These are phyloP conservation scores for Cephus nigrinus DNA, from an alignment of 2,888 invertebrate genomes.

Conservation along the genomic window DNA sequence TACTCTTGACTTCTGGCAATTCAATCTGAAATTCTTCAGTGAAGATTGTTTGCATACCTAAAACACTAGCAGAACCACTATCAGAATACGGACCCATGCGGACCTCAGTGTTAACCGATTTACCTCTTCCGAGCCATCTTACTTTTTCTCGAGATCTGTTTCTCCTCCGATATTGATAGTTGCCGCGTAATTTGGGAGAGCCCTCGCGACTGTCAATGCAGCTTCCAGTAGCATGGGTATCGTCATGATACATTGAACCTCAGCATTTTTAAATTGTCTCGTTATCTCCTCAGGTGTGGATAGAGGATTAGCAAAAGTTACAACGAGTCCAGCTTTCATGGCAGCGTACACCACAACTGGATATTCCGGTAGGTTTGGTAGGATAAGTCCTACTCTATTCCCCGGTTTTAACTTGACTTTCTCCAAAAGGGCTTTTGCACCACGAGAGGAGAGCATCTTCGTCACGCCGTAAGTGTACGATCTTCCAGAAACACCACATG, in stretches of 20 bases:
- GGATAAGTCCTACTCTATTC: slow-evolving; percentile 74
- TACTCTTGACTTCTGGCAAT: slow-evolving; percentile 53
- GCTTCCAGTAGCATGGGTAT: slow-evolving; percentile 74
- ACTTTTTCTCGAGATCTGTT: slow-evolving; percentile 66
- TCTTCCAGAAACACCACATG: slow-evolving; percentile 76
- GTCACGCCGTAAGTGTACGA: slow-evolving; percentile 75
- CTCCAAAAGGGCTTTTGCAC: slow-evolving; percentile 71
- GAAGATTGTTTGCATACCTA: slow-evolving; percentile 63
- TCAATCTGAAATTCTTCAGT: slow-evolving; percentile 59
- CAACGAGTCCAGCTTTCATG: slow-evolving; percentile 74
- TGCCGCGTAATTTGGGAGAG: slow-evolving; percentile 71
- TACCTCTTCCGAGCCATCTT: slow-evolving; percentile 8
- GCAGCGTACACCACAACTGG: slow-evolving; percentile 75
- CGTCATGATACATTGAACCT: slow-evolving; percentile 74
- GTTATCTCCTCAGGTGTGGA: slow-evolving; percentile 76
- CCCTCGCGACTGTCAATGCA: slow-evolving; percentile 69
- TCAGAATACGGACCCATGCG: too few species aligned
- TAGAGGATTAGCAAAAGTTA: slow-evolving; percentile 78
- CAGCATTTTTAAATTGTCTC: slow-evolving; percentile 74
- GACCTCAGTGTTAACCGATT: too few species aligned
- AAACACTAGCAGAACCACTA: slow-evolving; percentile 33
- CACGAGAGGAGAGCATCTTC: slow-evolving; percentile 71
- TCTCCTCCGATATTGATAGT: slow-evolving; percentile 76
- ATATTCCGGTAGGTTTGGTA: slow-evolving; percentile 80
- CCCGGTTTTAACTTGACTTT: slow-evolving; percentile 72